Evolutionary conservation across 2,113 vertebrate species (phyloP), one percentile per base, ranked within the genome.

Genomic region (Hippolais icterina): DNA sequence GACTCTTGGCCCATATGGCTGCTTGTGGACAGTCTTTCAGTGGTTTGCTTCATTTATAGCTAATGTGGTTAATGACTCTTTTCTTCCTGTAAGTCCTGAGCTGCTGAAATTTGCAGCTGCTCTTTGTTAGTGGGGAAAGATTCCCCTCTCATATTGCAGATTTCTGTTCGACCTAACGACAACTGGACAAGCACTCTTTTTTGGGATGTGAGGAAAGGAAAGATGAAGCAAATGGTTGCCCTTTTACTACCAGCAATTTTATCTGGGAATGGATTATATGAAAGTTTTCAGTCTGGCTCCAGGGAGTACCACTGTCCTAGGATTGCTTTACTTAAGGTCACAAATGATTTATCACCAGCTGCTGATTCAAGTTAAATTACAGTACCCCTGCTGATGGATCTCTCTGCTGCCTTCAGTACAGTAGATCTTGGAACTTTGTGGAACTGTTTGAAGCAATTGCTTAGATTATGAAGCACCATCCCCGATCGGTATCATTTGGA

Each of bases 281-380:
- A 95, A 91, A 89, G 60, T 60, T 83, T 89, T 96, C 59, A 92
- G 39, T 35, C 75, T 83, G 66, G 94, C 88, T 65, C 95, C 63
- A 84, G 93, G 93, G 87, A 94, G 66, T 71, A 77, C 65, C 53
- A 53, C 46, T 61, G 89, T 57, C 65, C 75, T 42, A 59, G 92
- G 52, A 83, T 56, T 93, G 47, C 66, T 92, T 89, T 75, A 85
- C 44, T 79, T 94, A 95, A 95, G 82, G 87, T 96, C 95, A 93
- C 86, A 94, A 95, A 87, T 77, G 94, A 82, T 91, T 88, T 81
- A 84, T 90, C 65, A 50, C 84, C 74, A 71, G 71, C 81, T 82
- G 72, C 64, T 63, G 94, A 94, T 95, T 91, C 92, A 94, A 93
- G 89, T 90, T 95, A 97, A 97, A 97, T 94, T 83, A 64, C 87